Base-by-base conservation (phyloP, 2,797 vertebrate species). In the Phaenicophaeus curvirostris region DNA sequence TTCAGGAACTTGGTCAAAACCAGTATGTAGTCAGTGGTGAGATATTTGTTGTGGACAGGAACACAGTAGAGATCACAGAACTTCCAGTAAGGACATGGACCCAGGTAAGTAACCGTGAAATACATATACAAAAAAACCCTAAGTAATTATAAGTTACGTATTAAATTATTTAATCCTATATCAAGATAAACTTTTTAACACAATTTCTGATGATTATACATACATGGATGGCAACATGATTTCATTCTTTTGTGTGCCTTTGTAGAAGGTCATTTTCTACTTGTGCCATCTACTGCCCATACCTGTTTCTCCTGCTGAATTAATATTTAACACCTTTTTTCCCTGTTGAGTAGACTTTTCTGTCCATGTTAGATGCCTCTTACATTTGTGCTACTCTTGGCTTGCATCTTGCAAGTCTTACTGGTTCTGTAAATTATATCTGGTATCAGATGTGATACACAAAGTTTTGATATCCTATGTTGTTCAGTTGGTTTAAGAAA, bases 31-130 rank as follows among this genome's bases (percentile, higher is more conserved):
- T 99, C 95, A 99, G 99, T 93, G 99, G 99, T 85, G 99, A 99
- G 97, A 98, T 99, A 96, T 99, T 97, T 15, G 99, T 99, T 61
- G 98, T 99, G 48, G 99, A 99, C 96, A 99, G 98, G 91, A 99
- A 99, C 98, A 99, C 99, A 55, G 98, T 99, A 13, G 99, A 99
- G 97, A 99, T 99, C 97, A 99, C 98, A 61, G 99, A 99, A 95
- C 99, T 99, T 97, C 99, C 99, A n/a, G 98, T 99, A 62, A 98
- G 99, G 94, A 99, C 99, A 21, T 99, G 99, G 99, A 99, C 99
- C 86, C 99, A 99, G 98, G 99, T 99, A 96, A 86, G 96, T 95
- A 81, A 42, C 15, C 69, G 24, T 62, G 51, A 91, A 81, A 76
- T 61, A 46, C 3, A n/a, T 71, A 82, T 88, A 51, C 61, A 31